A percentile compares a stretch with the other conserved stretches of the same genome.
These are phyloP conservation scores for Stenchaetothrips biformis DNA, from an alignment of 2,888 invertebrate genomes.

Conservation along the genomic window DNA sequence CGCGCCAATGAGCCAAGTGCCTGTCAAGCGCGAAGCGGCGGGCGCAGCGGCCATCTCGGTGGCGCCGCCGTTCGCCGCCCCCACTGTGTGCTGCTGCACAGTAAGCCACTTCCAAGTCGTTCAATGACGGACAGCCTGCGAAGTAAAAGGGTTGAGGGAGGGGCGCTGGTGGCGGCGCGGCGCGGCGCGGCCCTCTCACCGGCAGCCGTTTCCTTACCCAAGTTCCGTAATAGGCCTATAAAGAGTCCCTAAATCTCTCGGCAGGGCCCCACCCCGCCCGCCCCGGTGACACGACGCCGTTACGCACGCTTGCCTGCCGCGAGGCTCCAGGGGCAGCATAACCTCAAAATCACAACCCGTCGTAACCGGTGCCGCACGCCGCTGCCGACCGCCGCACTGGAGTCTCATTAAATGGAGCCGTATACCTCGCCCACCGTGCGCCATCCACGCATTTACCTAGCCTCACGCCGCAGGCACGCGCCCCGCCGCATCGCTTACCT, in stretches of 20 bases:
- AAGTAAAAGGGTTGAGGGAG: not conserved
- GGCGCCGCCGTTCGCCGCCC: too few species aligned
- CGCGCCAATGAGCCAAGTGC: too few species aligned
- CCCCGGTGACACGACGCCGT: not conserved
- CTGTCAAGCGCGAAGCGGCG: too few species aligned
- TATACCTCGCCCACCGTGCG: not conserved
- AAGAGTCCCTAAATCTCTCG: conserved; percentile 21
- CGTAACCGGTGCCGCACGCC: not conserved
- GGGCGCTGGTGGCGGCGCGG: not conserved
- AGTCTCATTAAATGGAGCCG: not conserved
- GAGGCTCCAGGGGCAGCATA: not conserved
- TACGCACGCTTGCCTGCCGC: not conserved
- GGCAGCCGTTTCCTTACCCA: not conserved
- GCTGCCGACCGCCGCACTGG: not conserved
- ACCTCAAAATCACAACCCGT: not conserved
- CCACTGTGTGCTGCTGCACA: too few species aligned
- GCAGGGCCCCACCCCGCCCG: conserved; percentile 28
- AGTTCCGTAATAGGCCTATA: conserved; percentile 21
- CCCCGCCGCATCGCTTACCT: not conserved
- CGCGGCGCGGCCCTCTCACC: not conserved
- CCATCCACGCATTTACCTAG: not conserved
- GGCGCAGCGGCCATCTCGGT: too few species aligned
- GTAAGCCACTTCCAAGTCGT: too few species aligned
- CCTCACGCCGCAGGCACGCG: too few species aligned
- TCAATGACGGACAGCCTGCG: too few species aligned